Evolutionary conservation across 2,113 vertebrate species (phyloP), one percentile per base, ranked within the genome.

Genomic region (Zingel zingel): DNA sequence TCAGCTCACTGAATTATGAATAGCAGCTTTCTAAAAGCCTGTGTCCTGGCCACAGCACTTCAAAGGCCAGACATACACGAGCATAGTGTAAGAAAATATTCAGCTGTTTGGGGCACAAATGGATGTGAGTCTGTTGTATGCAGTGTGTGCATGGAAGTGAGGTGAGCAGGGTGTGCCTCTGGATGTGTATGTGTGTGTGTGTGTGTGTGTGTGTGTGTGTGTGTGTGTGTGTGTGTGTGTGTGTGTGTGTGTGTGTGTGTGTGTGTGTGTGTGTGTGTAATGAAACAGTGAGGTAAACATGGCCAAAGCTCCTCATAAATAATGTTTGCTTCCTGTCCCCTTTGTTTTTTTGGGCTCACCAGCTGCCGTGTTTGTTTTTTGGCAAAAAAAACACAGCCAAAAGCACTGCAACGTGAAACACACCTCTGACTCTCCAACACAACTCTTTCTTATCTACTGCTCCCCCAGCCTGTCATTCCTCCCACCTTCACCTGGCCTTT

Each of bases 1-100:
- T 70, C 65, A 86, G 73, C 57, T 66, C 63, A 39, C 53, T 91
- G 65, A 94, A 94, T 92, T 92, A 93, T 93, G 19, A 90, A 93
- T 90, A 83, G 81, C 48, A 64, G 54, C 53, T 85, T 85, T 79
- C 75, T 84, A 70, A 84, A 89, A 89, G 82, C 61, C 50, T 80
- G 21, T 39, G 63, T 66, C 63, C 77, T 69, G 66, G 70, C 61
- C 50, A 50, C 33, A 36, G 58, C 23, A 27, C 39, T 50, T 50
- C 58, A 43, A 15, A 50, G 5, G 25, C 45, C 51, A 76, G 16
- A 58, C 27, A 43, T 36, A 58, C 30, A 74, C 36, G 51, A 56
- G 30, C 69, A 36, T n/a, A 48, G 50, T 64, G 36, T 50, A 50
- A 43, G 48, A 54, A 65, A 56, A 78, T 64, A 71, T 80, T 83